Evolutionary conservation across 2,888 invertebrate genomes (phyloP).

Genomic region (Dichetophora obliterata): DNA sequence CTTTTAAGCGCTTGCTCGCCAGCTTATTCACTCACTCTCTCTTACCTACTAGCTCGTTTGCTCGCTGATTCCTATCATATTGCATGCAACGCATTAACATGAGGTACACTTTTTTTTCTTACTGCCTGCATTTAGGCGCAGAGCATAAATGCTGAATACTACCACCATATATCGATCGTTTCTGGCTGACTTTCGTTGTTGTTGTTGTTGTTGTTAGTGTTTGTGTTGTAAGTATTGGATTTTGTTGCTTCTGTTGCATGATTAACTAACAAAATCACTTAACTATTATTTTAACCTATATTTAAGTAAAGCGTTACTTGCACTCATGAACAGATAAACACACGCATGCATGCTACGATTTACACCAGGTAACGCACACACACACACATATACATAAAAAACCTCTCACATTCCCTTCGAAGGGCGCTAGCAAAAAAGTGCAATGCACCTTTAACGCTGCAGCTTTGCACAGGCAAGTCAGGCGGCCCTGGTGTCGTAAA

Average conservation of each 20-base stretch:
- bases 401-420: neutral
- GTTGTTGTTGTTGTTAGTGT: neutral
- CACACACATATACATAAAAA: slow-evolving; percentile 1
- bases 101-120: neutral
- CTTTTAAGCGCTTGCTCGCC: too few relatives aligned
- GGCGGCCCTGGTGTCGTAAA: neutral
- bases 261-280: slow-evolving; percentile 20
- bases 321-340: neutral
- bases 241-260: neutral
- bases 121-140: slow-evolving; percentile 18
- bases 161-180: slow-evolving; percentile 11
- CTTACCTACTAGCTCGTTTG: neutral
- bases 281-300: slow-evolving; percentile 33
- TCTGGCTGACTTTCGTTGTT: neutral
- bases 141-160: neutral
- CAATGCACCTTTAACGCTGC: slow-evolving; percentile 25
- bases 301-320: slow-evolving; percentile 2
- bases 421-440: slow-evolving; percentile 17
- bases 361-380: neutral
- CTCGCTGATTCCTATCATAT: neutral
- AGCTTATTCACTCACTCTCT: neutral
- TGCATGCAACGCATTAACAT: neutral
- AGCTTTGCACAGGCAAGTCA: neutral
- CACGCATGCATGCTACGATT: neutral
- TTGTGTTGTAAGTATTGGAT: neutral